These are phyloP conservation scores for Panthera tigris DNA, from an alignment of 2,113 vertebrate genomes.

Conservation along the genomic window DNA sequence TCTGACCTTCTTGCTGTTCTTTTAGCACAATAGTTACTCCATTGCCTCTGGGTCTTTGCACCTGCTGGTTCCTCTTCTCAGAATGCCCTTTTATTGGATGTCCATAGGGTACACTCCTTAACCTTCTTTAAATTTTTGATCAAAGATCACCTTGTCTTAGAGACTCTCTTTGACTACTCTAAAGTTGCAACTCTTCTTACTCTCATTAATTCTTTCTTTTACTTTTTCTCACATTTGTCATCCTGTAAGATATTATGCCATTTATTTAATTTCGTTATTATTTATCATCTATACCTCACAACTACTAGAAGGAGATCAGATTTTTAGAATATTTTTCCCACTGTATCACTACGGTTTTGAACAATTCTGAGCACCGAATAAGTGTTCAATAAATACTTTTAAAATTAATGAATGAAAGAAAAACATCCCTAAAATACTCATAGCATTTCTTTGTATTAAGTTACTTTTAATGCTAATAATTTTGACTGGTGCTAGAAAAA, in stretches of 20 bases:
- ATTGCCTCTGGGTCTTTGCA: neutral
- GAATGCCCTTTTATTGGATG: neutral
- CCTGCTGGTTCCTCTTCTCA: neutral
- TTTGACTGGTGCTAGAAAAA: neutral
- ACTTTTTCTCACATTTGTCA: neutral
- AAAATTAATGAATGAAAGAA: neutral
- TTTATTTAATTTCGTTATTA: neutral
- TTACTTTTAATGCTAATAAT: neutral
- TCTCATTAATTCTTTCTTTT: neutral
- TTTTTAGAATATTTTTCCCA: neutral
- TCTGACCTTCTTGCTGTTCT: neutral
- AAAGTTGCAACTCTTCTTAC: neutral
- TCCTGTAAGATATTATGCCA: neutral
- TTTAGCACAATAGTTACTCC: neutral
- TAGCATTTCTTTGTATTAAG: neutral
- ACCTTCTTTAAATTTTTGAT: neutral
- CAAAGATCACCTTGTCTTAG: neutral
- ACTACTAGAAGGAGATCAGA: neutral
- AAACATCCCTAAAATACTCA: neutral
- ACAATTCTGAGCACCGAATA: neutral
- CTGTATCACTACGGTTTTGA: neutral
- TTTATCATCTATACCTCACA: neutral
- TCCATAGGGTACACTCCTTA: rapidly evolving
- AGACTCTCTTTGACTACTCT: neutral
- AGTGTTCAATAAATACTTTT: neutral